Base-by-base conservation (phyloP, 2,113 vertebrate genomes). In the Sorex araneus region DNA sequence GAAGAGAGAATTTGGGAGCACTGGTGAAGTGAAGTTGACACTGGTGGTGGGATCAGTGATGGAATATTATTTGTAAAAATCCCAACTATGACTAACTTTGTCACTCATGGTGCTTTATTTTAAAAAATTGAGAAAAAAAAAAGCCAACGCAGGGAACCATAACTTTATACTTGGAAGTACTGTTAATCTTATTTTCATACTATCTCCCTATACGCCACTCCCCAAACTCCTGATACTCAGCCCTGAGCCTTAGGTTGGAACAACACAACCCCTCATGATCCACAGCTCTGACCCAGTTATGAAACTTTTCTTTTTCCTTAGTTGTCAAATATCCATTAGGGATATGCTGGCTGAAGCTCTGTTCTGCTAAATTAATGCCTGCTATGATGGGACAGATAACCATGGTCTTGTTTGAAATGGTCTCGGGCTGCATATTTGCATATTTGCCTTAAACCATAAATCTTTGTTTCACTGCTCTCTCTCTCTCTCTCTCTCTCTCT, bases 341-440 rank as follows among this genome's bases (percentile, higher is more conserved):
- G 77, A 71, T 57, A n/a, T 80, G 77, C 28, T 79, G 25, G 8
- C 18, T 6, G 30, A 87, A 84, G 21, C 13, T 18, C 40, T 47
- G 19, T 40, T 27, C 79, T 86, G 8, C 43, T 32, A 50, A 57
- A 32, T 34, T 82, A 40, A 82, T 67, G 8, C 34, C 13, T 57
- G 12, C 3, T 32, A 43, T 32, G 25, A 19, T 36, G n/a, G 32
- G 30, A 36, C 50, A 40, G 74, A 54, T 27, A 70, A 50, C 76
- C 32, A 50, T 43, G 64, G 10, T 8, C 23, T 63, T 66, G 79
- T 57, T 30, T 85, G 16, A 83, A 75, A 76, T 36, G 23, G 15
- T 90, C 64, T 60, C 28, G 40, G n/a, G 27, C 16, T 84, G 8
- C 15, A 25, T 40, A 45, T 93, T 84, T 85, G 67, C 81, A 40